phyloP scores from a whole-genome alignment of 2,888 invertebrate species.

The Ptychoptera albimana region DNA sequence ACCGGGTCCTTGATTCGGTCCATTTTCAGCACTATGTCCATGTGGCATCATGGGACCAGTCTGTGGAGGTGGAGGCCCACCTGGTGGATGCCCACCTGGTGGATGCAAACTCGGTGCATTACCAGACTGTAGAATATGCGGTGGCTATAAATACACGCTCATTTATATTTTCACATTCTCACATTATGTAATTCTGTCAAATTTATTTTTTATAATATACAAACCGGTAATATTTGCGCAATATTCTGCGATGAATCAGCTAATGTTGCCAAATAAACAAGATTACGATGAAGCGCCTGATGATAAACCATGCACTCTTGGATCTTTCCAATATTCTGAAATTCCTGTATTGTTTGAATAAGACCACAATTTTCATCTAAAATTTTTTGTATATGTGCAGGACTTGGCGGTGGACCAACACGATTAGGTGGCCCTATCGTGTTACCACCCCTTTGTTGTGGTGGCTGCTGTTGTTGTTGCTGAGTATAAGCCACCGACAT shows the following conservation, averaged over 20 bases:
- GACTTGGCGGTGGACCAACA: slow-evolving; percentile 54
- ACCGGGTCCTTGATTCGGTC: slow-evolving; percentile 16
- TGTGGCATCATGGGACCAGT: slow-evolving; percentile 28
- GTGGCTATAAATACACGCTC: slow-evolving; percentile 32
- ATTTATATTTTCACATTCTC: too few relatives aligned
- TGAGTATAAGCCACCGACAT: slow-evolving; percentile 31
- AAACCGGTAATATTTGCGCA: slow-evolving; percentile 64
- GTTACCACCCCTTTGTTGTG: slow-evolving; percentile 23
- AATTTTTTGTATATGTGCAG: slow-evolving; percentile 85
- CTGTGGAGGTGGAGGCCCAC: background rate
- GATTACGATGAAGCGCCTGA: slow-evolving; percentile 84
- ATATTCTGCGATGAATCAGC: slow-evolving; percentile 95
- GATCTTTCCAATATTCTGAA: slow-evolving; percentile 85
- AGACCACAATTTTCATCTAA: slow-evolving; percentile 94
- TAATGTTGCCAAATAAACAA: slow-evolving; percentile 88
- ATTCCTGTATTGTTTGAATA: slow-evolving; percentile 93
- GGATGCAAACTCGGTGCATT: too few relatives aligned
- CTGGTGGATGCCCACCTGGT: background rate
- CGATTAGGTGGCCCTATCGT: slow-evolving; percentile 27
- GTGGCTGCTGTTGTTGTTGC: slow-evolving; percentile 20
- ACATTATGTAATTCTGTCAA: background rate
- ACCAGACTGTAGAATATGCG: slow-evolving; percentile 33
- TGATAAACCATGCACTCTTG: slow-evolving; percentile 91
- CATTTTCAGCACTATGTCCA: slow-evolving; percentile 24
- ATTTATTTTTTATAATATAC: slow-evolving; percentile 32